A percentile compares a stretch with the other conserved stretches of the same genome.
phyloP scores from a whole-genome alignment of 2,888 invertebrate species.

The Tetragonula carbonaria region DNA sequence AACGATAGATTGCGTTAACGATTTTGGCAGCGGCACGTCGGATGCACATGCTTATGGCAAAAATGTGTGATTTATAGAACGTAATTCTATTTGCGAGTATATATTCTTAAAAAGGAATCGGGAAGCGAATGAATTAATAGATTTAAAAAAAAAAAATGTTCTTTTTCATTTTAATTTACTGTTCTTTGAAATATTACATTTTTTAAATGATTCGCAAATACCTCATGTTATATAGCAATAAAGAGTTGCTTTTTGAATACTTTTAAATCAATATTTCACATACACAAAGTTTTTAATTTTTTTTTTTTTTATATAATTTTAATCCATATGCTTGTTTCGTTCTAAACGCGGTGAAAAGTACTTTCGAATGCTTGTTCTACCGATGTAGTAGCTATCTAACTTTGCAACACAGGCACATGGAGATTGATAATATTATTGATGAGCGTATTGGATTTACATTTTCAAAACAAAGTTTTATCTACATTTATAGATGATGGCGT shows the following conservation, averaged over 20 bases:
- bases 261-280: neutral
- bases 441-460: neutral
- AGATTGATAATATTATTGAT: conserved; percentile 20
- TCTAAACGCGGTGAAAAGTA: conserved; percentile 17
- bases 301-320: neutral
- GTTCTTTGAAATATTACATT: neutral
- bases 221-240: neutral
- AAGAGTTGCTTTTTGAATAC: neutral
- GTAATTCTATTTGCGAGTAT: neutral
- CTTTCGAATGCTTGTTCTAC: conserved; percentile 51
- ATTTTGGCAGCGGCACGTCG: conserved; percentile 38
- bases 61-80: conserved; percentile 46
- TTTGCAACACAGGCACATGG: conserved; percentile 29
- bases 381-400: conserved; percentile 48
- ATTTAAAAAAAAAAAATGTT: neutral
- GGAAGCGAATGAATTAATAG: neutral
- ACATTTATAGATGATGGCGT: neutral
- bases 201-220: neutral
- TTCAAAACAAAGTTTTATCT: neutral
- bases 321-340: neutral
- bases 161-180: neutral
- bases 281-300: neutral
- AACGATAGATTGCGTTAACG: conserved; percentile 55
- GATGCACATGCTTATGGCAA: conserved; percentile 14
- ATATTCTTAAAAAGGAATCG: conserved; percentile 22